phyloP scores from a whole-genome alignment of 2,888 invertebrate species.

The Tinea pellionella region DNA sequence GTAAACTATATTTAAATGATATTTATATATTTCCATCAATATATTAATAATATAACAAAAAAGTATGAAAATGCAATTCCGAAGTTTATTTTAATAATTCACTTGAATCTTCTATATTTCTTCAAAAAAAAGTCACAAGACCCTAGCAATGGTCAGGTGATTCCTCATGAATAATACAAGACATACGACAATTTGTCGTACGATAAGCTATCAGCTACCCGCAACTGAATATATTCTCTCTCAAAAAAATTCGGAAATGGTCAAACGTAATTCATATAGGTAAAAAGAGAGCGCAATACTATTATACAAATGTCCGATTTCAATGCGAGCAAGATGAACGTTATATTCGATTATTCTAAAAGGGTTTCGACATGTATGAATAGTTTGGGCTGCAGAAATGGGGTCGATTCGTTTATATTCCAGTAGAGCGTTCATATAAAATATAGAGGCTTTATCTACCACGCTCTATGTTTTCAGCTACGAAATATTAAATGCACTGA shows the following conservation, averaged over 20 bases:
- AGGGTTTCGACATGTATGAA: conserved; percentile 47
- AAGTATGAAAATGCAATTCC: too few species aligned
- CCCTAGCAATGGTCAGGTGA: conserved; percentile 42
- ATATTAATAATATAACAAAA: too few species aligned
- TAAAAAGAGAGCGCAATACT: conserved; percentile 26
- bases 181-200: conserved; percentile 38
- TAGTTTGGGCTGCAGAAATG: conserved; percentile 37
- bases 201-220: conserved; percentile 38
- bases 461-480: neutral
- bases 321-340: conserved; percentile 44
- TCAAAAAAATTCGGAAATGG: conserved; percentile 13
- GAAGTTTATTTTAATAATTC: neutral
- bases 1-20: too few species aligned
- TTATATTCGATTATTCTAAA: conserved; percentile 53
- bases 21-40: too few species aligned
- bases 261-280: conserved; percentile 7
- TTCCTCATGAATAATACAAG: conserved; percentile 49
- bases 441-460: conserved; percentile 10
- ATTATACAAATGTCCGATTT: conserved; percentile 40
- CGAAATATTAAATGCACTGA: conserved; percentile 6
- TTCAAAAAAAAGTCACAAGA: conserved; percentile 22
- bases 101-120: neutral
- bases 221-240: conserved; percentile 16
- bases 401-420: conserved; percentile 26
- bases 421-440: conserved; percentile 10